Evolutionary conservation across 1,140 invertebrate species (phyloP).

Genomic region (Zophobas morio): DNA sequence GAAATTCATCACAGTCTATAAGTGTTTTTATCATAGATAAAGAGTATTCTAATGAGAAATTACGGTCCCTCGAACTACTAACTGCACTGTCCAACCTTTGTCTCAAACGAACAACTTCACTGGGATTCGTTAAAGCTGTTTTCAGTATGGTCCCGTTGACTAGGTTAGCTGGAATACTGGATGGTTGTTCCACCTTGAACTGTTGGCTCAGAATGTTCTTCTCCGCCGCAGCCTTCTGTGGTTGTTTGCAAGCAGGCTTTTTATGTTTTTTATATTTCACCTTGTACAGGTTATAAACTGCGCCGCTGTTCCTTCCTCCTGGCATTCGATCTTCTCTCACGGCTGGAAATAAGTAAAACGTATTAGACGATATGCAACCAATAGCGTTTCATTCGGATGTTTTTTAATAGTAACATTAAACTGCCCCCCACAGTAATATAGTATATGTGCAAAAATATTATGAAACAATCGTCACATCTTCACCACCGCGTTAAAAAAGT

Average conservation of each 20-base stretch:
- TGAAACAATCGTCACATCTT: too few relatives aligned
- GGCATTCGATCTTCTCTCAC: constrained; percentile 99
- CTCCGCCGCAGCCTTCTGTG: constrained; percentile 68
- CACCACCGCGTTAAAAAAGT: too few relatives aligned
- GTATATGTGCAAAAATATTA: too few relatives aligned
- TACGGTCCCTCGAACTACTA: constrained; percentile 86
- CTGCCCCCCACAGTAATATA: too few relatives aligned
- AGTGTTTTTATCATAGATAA: constrained; percentile 90
- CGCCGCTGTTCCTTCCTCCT: constrained; percentile 97
- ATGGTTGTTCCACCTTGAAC: constrained; percentile 65
- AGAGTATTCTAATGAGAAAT: constrained; percentile 85
- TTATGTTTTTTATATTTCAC: constrained; percentile 99
- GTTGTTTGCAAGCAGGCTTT: constrained; percentile 78
- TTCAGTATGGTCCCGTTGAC: constrained; percentile 94
- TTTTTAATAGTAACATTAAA: neutral
- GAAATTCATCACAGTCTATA: constrained; percentile 95
- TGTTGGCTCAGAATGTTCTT: constrained; percentile 69
- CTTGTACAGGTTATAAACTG: constrained; percentile 99
- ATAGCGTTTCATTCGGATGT: neutral
- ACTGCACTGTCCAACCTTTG: constrained; percentile 89
- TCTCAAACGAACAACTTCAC: constrained; percentile 90
- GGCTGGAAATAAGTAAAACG: constrained; percentile 74
- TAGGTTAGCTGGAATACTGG: constrained; percentile 77
- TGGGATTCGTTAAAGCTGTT: constrained; percentile 93
- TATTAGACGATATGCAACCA: too few relatives aligned